Evolutionary conservation across 1,140 invertebrate species (phyloP), one percentile per base, ranked within the genome.

Genomic region (Drosophila takahashii): DNA sequence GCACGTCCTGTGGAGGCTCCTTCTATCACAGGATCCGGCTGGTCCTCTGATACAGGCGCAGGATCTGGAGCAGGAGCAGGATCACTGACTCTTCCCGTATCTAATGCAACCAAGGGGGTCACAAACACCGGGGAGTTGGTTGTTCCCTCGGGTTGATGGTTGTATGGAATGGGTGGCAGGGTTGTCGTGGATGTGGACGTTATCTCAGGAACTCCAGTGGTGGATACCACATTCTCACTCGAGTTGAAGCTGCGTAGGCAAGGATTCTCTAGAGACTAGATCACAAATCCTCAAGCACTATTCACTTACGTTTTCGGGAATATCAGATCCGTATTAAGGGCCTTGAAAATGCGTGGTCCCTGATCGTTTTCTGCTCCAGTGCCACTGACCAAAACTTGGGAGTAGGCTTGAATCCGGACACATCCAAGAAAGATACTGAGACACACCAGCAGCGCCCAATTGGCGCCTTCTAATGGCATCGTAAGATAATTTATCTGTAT

Each of bases 261-360:
- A 32, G 42, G 41, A 26, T 41, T 32, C 34, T 64, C 32, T 34
- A 32, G 6, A 22, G 15, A 42, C 10, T 45, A 13, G 8, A 27
- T 47, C 8, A 29, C 8, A 5, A 4, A 11, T 48, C 7, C 27
- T 32, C 18, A 9, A 8, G 0, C 13, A 7, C 37, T 27, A 11
- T 22, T 2, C 39, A 91, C 87, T 81, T 70, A 92, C 90, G 60
- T 90, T 73, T 79, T 90, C 7, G 90, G 90, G 56, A 90, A 92
- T 57, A 92, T 85, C 47, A 92, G 78, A 81, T 92, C 90, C 67
- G 86, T 87, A 60, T 92, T 91, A 0, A 92, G 44, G 4, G 90
- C 90, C 36, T 92, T 92, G 16, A 76, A 92, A 7, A 92, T 91
- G 15, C 90, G 80, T 13, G 90, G 90, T 56, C 90, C 90, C 36